Percentiles rank a stretch among this genome's conserved stretches.
Conservation (phyloP, 2,797 vertebrate species). For the Echiichthys vipera region DNA sequence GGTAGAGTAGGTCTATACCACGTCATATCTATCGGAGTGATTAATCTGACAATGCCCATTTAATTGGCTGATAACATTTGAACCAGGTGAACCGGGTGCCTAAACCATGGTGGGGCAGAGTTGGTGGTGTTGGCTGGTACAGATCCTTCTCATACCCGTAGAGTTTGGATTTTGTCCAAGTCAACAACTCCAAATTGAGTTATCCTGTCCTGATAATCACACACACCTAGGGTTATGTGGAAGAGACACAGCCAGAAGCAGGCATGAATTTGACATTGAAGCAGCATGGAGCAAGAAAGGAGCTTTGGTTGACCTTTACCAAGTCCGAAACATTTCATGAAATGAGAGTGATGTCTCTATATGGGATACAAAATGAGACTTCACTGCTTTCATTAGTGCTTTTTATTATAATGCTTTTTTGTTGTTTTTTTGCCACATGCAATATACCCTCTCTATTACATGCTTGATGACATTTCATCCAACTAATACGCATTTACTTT, state of each 20-base stretch:
- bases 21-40: too few species aligned
- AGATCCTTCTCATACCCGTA: neutral
- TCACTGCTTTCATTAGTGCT: neutral
- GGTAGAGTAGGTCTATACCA: too few species aligned
- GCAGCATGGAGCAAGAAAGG: neutral
- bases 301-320: neutral
- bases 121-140: neutral
- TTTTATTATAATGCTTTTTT: neutral
- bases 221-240: neutral
- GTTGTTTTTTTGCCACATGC: too few species aligned
- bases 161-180: conserved; percentile 9
- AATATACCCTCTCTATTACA: neutral
- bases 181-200: neutral
- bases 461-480: neutral
- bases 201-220: neutral
- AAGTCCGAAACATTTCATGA: neutral
- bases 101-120: neutral
- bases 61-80: too few species aligned
- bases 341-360: neutral
- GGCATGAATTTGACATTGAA: conserved; percentile 6
- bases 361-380: neutral
- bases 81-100: too few species aligned
- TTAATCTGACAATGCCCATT: too few species aligned
- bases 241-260: neutral
- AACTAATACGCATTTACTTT: neutral